phyloP scores from a whole-genome alignment of 1,140 invertebrate genomes.

The Drosophila arizonae region DNA sequence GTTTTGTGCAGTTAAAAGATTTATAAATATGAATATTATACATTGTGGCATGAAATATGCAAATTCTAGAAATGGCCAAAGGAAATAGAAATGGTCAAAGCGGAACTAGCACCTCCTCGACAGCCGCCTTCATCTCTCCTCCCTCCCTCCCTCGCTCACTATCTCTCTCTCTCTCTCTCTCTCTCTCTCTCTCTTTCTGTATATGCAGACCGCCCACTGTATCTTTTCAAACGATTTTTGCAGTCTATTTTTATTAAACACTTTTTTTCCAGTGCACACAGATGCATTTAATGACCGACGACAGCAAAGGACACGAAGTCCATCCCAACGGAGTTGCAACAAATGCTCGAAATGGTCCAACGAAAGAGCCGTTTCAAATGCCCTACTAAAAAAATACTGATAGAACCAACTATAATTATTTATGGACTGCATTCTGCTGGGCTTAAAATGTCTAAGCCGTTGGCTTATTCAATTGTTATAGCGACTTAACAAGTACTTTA shows the following conservation, averaged over 20 bases:
- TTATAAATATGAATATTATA: slow-evolving; percentile 82
- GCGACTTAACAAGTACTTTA: no score
- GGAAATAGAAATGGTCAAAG: slow-evolving; percentile 74
- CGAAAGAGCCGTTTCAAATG: slow-evolving; percentile 41
- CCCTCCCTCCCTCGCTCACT: neutral
- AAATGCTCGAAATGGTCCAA: slow-evolving; percentile 56
- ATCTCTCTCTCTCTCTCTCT: neutral
- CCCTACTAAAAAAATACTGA: slow-evolving; percentile 11
- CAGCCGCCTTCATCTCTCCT: neutral
- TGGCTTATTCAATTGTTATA: neutral
- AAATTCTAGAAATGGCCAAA: slow-evolving; percentile 77
- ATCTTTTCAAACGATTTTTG: slow-evolving; percentile 43
- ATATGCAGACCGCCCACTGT: neutral
- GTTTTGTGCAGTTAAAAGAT: slow-evolving; percentile 78
- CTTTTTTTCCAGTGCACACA: slow-evolving; percentile 34
- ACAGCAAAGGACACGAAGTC: slow-evolving; percentile 39
- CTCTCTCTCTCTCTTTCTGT: slow-evolving; percentile 2
- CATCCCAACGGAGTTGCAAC: slow-evolving; percentile 48
- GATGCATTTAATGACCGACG: slow-evolving; percentile 71
- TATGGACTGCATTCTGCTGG: neutral
- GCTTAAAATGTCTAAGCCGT: neutral
- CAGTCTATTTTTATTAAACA: slow-evolving; percentile 37
- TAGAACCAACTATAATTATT: neutral
- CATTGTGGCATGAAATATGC: slow-evolving; percentile 80
- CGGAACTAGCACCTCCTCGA: slow-evolving; percentile 48